A percentile compares a stretch with the other conserved stretches of the same genome.
Evolutionary conservation across 1,140 invertebrate genomes (phyloP).

Genomic region (Papilio machaon): DNA sequence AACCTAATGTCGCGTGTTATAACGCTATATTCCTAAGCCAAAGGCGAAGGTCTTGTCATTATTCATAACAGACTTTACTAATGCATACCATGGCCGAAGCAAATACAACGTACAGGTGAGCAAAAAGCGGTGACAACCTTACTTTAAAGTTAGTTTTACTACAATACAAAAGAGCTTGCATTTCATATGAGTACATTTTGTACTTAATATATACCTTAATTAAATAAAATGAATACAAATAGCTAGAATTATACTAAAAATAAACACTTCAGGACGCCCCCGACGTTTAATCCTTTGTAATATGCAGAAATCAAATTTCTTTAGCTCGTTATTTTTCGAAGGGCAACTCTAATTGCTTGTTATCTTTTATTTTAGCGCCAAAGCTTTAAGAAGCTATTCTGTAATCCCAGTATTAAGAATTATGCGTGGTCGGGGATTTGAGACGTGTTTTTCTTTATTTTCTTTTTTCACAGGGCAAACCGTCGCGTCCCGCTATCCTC

Average conservation of each 20-base stretch:
- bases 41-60: constrained; percentile 55
- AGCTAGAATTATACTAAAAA: constrained; percentile 5
- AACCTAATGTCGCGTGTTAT: constrained; percentile 24
- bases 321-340: constrained; percentile 24
- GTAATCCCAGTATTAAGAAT: constrained; percentile 80
- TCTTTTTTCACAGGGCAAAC: constrained; percentile 67
- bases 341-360: constrained; percentile 71
- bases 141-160: constrained; percentile 49
- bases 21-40: constrained; percentile 46
- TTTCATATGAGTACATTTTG: background rate
- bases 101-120: constrained; percentile 68
- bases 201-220: background rate
- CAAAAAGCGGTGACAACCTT: constrained; percentile 55
- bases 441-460: constrained; percentile 76
- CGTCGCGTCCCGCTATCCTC: constrained; percentile 62
- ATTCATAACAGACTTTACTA: constrained; percentile 73
- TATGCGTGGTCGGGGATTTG: constrained; percentile 77
- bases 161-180: background rate
- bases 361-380: constrained; percentile 75
- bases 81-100: constrained; percentile 71
- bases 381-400: constrained; percentile 75
- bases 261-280: background rate
- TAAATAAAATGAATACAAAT: constrained; percentile 19
- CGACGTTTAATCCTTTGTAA: background rate
- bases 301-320: constrained; percentile 26